Evolutionary conservation across 2,797 vertebrate species (phyloP), one percentile per base, ranked within the genome.

Genomic region (Danionella dracula): DNA sequence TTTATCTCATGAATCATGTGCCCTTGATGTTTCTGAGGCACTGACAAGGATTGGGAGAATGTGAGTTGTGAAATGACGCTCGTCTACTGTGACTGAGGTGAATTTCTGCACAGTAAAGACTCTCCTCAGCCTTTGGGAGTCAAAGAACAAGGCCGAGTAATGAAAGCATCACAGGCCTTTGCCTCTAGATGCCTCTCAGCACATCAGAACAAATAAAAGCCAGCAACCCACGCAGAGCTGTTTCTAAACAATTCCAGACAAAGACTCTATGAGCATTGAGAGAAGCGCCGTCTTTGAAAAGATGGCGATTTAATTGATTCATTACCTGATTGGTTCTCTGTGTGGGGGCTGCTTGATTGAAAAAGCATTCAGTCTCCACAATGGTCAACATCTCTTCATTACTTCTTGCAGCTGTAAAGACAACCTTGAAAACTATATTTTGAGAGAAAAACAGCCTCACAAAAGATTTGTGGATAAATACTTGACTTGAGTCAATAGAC

Each of bases 281-380:
- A 76, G 59, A 55, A 63, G 55, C 11, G 50, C 41, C 21, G 55
- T 34, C 29, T 64, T 61, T 71, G 60, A 73, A 69, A 71, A 65
- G 60, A 72, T 65, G 63, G 50, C 58, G 58, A 79, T 74, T 71
- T 70, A 57, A 62, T 66, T 64, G 56, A 67, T 73, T 51, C 66
- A 60, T 55, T 27, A 15, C 53, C 59, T 64, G 54, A 76, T 68
- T 74, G 50, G 34, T 45, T 71, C 40, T 48, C 21, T 62, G 58
- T 51, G 63, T 15, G 49, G 19, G 53, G 50, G 54, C 58, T 67
- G 16, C 27, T 51, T 64, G 20, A 65, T 20, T 69, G 66, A 40
- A 66, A 68, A 70, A 50, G 27, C 46, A 51, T 59, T 72, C 55
- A 35, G 16, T 29, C 35, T 16, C 31, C 23, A 67, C 71, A 68